Conservation (phyloP, 2,797 vertebrate species). For the Phaenicophaeus curvirostris region DNA sequence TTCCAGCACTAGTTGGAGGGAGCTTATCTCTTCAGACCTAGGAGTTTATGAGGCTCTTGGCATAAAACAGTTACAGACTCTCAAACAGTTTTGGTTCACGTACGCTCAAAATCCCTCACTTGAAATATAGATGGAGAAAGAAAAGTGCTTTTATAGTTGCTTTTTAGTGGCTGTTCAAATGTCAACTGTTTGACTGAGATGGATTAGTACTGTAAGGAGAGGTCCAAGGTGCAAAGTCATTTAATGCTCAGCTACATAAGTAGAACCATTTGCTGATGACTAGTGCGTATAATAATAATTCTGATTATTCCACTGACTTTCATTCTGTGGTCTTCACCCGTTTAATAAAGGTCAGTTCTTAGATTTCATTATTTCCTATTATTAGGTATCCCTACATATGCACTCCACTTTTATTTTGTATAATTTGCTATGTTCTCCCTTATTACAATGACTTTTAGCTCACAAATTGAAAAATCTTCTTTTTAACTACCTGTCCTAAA, state of each 20-base stretch:
- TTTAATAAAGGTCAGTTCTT: background rate
- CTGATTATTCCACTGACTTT: background rate
- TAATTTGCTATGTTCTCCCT: background rate
- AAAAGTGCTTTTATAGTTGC: background rate
- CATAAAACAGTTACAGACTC: background rate
- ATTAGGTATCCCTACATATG: background rate
- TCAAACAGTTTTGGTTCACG: background rate
- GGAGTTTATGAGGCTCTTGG: background rate
- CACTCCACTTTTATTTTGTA: background rate
- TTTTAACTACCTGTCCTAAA: background rate
- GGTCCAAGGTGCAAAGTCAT: slow-evolving; percentile 45
- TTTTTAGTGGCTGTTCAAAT: background rate
- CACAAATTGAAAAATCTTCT: background rate
- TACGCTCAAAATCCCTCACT: background rate
- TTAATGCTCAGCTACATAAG: slow-evolving; percentile 14
- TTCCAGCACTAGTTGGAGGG: background rate
- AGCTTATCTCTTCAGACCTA: background rate
- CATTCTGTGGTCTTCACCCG: background rate
- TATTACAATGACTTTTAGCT: background rate
- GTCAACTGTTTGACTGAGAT: background rate
- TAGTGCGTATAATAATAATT: background rate
- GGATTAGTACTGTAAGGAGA: background rate
- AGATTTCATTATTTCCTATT: background rate
- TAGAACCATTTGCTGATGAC: background rate
- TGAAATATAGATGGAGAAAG: background rate